Conservation (phyloP, 2,888 invertebrate species). For the Troides aeacus region DNA sequence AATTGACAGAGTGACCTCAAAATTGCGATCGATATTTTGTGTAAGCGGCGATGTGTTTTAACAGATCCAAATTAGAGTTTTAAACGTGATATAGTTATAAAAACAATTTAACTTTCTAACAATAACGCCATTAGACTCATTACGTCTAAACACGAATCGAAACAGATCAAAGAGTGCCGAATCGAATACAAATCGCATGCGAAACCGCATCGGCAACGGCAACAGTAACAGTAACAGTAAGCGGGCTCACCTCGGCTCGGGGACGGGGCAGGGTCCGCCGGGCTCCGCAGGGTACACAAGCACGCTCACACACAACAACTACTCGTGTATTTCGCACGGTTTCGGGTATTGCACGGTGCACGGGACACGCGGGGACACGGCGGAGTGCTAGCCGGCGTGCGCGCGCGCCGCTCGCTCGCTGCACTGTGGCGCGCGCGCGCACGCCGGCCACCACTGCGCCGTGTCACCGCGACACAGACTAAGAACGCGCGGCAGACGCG, state of each 20-base stretch:
- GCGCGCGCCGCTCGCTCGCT: conserved; percentile 46
- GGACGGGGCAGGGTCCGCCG: conserved; percentile 1
- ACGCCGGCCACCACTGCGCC: conserved; percentile 28
- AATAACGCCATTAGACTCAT: conserved; percentile 27
- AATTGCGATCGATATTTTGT: no score
- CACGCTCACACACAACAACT: conserved; percentile 26
- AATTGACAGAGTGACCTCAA: no score
- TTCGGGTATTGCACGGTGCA: background rate
- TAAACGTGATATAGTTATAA: no score
- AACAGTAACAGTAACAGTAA: conserved; percentile 4
- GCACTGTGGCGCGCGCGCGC: conserved; percentile 60
- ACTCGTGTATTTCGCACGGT: conserved; percentile 10
- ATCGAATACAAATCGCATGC: conserved; percentile 39
- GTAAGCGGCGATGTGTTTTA: no score
- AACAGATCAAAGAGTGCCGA: conserved; percentile 36
- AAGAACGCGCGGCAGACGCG: background rate
- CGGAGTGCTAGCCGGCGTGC: conserved; percentile 43
- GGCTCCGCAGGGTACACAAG: conserved; percentile 10
- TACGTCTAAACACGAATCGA: conserved; percentile 39
- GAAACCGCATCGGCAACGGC: conserved; percentile 25
- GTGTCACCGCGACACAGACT: conserved; percentile 58
- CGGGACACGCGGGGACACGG: conserved; percentile 34
- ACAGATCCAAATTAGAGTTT: no score
- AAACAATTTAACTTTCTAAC: no score
- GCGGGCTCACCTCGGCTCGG: conserved; percentile 34